A percentile compares a stretch with the other conserved stretches of the same genome.
These are phyloP conservation scores for Caiman crocodilus DNA, from an alignment of 2,797 vertebrate genomes.

Conservation along the genomic window DNA sequence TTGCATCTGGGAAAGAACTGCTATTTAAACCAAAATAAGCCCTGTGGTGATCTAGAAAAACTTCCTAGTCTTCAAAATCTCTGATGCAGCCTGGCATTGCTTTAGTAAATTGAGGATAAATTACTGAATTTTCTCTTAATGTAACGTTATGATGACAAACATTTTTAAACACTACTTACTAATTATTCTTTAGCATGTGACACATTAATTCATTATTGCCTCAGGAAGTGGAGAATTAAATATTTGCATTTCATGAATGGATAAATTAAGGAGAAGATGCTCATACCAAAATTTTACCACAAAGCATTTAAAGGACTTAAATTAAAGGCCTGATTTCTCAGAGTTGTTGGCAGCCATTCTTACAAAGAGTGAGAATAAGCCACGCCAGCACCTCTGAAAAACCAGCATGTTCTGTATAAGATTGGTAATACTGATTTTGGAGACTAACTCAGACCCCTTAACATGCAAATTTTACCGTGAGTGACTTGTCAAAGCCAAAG, in stretches of 20 bases:
- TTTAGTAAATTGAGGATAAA: neutral
- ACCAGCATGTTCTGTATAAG: neutral
- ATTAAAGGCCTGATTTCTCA: too few species aligned
- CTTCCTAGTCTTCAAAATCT: neutral
- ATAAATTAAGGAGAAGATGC: neutral
- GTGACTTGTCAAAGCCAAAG: neutral
- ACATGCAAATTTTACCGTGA: neutral
- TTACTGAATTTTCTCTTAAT: neutral
- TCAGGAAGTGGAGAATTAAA: neutral
- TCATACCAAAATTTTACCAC: neutral
- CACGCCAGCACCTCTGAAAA: neutral
- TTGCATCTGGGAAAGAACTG: neutral
- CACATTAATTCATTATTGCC: neutral
- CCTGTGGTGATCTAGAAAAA: neutral
- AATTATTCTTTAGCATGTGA: neutral
- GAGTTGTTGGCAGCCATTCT: neutral
- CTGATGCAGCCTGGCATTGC: neutral
- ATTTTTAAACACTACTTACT: neutral
- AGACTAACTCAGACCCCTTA: neutral
- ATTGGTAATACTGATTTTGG: too few species aligned
- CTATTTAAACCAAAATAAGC: neutral
- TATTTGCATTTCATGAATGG: neutral
- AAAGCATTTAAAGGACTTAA: neutral
- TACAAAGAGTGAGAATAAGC: neutral
- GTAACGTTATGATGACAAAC: neutral